Evolutionary conservation across 2,888 invertebrate species (phyloP), one percentile per base, ranked within the genome.

Genomic region (Eupeodes latifasciatus): DNA sequence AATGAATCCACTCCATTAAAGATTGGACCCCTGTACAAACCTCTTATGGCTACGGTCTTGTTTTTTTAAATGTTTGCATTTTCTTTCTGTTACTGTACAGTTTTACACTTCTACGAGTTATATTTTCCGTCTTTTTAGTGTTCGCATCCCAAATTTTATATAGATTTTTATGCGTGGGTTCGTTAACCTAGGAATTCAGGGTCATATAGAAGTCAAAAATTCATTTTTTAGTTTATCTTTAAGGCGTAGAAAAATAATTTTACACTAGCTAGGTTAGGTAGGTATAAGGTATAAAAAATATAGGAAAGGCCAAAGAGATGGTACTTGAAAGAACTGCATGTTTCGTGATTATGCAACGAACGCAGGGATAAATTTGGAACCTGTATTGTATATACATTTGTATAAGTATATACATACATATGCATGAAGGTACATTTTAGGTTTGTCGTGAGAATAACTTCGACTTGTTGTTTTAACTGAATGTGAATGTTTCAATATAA

Each of bases 171-270:
- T 82, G 90, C 90, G 90, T 91, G 91, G 91, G 91, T 91, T 89
- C 91, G 91, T 91, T 91, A 90, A 90, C 90, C 91, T 89, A 90
- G 84, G 90, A 89, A 89, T 89, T 91, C 91, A 91, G 90, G 91
- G 91, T 91, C 91, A 90, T 90, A 90, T 91, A 90, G 84, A 91
- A 91, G 91, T 91, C 91, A 91, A 90, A 91, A 82, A 87, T 75
- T 51, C 78, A 78, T 78, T 80, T 89, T 85, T 77, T 71, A 74
- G 75, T 75, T 40, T 76, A 34, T 16, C 27, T 27, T 27, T 27
- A 27, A 64, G 36, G 44, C 44, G 12, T 62, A 51, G 36, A 53
- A 51, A 72, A 66, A 12, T 75, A 49, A 61, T 57, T 49, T 1
- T n/a, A 67, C 7, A 59, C 34, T 12, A 36, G 62, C 47, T 51